These are phyloP conservation scores for Crotalus adamanteus DNA, from an alignment of 2,797 vertebrate species.

Conservation along the genomic window DNA sequence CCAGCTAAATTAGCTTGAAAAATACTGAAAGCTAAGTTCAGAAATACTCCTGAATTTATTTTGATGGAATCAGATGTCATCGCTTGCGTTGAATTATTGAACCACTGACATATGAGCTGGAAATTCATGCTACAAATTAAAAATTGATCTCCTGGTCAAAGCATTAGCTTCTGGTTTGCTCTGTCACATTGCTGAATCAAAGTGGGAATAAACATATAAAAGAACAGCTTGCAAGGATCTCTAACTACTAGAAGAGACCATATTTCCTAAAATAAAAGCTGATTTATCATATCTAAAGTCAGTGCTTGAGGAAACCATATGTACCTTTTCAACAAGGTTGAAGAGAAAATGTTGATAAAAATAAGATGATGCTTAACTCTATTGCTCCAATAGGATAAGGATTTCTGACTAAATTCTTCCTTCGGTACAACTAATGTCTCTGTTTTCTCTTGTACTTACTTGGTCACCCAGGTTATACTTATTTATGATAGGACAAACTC, in stretches of 20 bases:
- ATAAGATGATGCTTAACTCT: neutral
- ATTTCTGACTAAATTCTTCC: neutral
- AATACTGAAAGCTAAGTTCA: neutral
- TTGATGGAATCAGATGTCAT: neutral
- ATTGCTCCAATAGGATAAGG: neutral
- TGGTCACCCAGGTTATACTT: neutral
- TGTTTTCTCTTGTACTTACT: neutral
- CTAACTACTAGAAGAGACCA: neutral
- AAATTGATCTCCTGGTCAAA: neutral
- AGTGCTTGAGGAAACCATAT: neutral
- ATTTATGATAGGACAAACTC: neutral
- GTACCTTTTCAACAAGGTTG: neutral
- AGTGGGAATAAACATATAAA: neutral
- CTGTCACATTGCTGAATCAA: neutral
- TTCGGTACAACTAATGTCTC: neutral
- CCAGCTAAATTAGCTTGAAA: neutral
- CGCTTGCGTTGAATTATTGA: neutral
- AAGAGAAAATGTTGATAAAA: neutral
- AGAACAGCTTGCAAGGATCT: neutral
- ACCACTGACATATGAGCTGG: neutral
- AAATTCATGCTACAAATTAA: neutral
- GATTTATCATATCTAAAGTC: neutral
- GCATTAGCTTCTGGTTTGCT: neutral
- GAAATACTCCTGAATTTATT: neutral
- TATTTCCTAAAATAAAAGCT: neutral